phyloP scores from a whole-genome alignment of 1,140 invertebrate genomes.

The Drosophila sproati region DNA sequence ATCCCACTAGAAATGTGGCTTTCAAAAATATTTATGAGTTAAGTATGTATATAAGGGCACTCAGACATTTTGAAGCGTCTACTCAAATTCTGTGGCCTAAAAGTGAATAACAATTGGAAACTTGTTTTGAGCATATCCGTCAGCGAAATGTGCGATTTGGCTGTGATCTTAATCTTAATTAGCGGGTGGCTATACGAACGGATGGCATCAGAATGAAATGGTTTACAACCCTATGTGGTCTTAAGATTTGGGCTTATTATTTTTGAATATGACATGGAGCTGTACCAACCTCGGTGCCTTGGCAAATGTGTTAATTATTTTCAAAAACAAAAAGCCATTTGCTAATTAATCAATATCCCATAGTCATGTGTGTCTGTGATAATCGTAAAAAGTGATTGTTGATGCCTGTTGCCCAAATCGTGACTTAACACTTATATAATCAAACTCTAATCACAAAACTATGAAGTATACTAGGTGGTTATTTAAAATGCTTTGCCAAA shows the following conservation, averaged over 20 bases:
- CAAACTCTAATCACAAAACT: neutral
- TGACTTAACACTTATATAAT: constrained; percentile 40
- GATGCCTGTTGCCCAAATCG: constrained; percentile 34
- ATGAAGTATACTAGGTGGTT: neutral
- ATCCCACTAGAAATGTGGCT: neutral
- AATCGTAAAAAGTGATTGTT: constrained; percentile 30
- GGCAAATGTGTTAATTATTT: constrained; percentile 39
- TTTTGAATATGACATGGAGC: constrained; percentile 21
- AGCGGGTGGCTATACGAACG: constrained; percentile 17
- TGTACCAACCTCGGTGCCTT: neutral
- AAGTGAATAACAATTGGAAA: constrained; percentile 34
- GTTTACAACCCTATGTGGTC: neutral
- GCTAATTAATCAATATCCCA: constrained; percentile 36
- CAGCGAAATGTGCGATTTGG: constrained; percentile 8
- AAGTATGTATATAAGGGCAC: neutral
- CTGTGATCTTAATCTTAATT: constrained; percentile 20
- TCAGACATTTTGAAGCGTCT: neutral
- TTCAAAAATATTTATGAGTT: neutral
- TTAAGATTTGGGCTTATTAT: neutral
- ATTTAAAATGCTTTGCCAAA: neutral
- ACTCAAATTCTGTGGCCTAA: neutral
- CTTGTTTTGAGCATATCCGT: constrained; percentile 13
- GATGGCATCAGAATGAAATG: neutral
- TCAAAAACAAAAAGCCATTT: constrained; percentile 10
- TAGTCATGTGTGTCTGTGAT: neutral